Percentiles rank a stretch among this genome's conserved stretches.
phyloP scores from a whole-genome alignment of 2,888 invertebrate genomes.

The Melinaea marsaeus region DNA sequence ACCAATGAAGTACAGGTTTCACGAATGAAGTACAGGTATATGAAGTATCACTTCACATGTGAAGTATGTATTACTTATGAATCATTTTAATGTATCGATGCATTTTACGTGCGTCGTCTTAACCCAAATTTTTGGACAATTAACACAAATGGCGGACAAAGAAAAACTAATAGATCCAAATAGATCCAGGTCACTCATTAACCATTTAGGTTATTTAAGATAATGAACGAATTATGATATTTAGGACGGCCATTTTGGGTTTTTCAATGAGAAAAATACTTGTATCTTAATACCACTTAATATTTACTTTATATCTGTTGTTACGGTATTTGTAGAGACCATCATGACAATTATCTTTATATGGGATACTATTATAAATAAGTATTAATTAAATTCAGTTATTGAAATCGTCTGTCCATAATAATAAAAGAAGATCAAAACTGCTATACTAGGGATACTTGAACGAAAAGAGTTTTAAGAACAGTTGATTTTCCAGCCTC shows the following conservation, averaged over 20 bases:
- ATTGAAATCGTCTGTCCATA: no score
- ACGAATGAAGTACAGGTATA: not conserved
- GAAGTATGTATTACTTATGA: conserved; percentile 2
- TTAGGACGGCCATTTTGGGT: not conserved
- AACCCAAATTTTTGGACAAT: conserved; percentile 58
- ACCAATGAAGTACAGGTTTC: not conserved
- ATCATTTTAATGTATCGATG: conserved; percentile 17
- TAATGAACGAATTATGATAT: conserved; percentile 20
- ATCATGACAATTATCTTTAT: no score
- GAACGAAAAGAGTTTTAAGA: not conserved
- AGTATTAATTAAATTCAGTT: no score
- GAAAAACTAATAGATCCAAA: conserved; percentile 59
- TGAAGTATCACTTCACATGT: not conserved
- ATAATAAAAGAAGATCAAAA: no score
- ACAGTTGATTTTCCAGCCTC: not conserved
- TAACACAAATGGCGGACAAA: conserved; percentile 63
- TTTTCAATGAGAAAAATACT: conserved; percentile 31
- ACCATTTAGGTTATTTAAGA: conserved; percentile 23
- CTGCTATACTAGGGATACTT: not conserved
- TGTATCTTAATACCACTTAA: conserved; percentile 30
- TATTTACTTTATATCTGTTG: no score
- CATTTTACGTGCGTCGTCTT: conserved; percentile 36
- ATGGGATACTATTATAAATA: no score
- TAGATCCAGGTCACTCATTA: conserved; percentile 49
- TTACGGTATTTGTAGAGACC: no score